A percentile compares a stretch with the other conserved stretches of the same genome.
Evolutionary conservation across 2,113 vertebrate genomes (phyloP).

Genomic region (Thalassarche chlororhynchos): DNA sequence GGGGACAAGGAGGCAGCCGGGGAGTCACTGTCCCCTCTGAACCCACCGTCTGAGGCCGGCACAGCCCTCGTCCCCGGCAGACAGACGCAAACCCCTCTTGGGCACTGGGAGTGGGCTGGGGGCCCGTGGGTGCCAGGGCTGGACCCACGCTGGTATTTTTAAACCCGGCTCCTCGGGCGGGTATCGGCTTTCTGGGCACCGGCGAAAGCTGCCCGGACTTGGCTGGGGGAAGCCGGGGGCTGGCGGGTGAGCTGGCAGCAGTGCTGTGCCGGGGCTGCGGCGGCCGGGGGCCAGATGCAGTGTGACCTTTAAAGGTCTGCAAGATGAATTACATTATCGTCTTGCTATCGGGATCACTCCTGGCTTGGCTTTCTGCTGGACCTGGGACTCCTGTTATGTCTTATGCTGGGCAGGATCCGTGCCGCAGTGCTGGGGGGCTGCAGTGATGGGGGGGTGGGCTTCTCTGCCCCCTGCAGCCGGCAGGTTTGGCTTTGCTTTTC

Average conservation of each 20-base stretch:
- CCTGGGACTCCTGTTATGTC: not conserved
- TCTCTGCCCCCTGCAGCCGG: not conserved
- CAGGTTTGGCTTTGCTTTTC: not conserved
- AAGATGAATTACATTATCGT: constrained; percentile 49
- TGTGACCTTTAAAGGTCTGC: constrained; percentile 67
- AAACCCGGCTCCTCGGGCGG: not conserved
- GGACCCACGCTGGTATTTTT: constrained; percentile 32
- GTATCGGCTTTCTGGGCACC: constrained; percentile 7
- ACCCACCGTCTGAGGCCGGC: not conserved
- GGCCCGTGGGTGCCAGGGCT: not conserved
- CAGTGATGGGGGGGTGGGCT: not conserved
- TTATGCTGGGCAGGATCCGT: accelerated
- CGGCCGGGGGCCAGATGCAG: not conserved
- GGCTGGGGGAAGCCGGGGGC: constrained; percentile 19
- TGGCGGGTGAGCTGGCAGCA: not conserved
- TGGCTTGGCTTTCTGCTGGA: constrained; percentile 36
- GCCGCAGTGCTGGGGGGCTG: not conserved
- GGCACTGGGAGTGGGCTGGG: not conserved
- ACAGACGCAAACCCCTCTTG: not conserved
- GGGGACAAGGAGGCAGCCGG: not conserved
- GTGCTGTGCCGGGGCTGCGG: not conserved
- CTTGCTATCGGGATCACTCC: constrained; percentile 12
- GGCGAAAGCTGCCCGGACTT: not conserved
- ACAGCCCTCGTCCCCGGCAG: accelerated
- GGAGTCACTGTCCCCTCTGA: not conserved